A percentile compares a stretch with the other conserved stretches of the same genome.
Conservation (phyloP, 2,888 invertebrate genomes). For the Lepidocyrtoides sp. region DNA sequence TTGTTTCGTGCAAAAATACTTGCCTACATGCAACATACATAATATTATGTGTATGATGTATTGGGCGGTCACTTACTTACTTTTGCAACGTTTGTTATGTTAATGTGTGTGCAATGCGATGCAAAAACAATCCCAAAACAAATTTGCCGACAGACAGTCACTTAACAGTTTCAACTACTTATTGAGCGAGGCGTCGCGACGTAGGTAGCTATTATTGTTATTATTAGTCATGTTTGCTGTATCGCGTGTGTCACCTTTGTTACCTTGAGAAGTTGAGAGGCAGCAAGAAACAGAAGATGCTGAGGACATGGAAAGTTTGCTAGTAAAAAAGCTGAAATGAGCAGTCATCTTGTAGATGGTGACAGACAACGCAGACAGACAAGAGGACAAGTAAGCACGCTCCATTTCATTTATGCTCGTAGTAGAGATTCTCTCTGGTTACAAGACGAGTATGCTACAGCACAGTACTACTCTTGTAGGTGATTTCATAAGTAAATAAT, state of each 20-base stretch:
- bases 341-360: too few species aligned
- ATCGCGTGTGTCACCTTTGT: slow-evolving; percentile 49
- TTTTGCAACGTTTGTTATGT: slow-evolving; percentile 28
- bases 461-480: neutral
- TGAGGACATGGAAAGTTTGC: slow-evolving; percentile 56
- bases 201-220: slow-evolving; percentile 51
- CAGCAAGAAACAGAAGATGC: slow-evolving; percentile 7
- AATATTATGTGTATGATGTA: too few species aligned
- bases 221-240: neutral
- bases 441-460: too few species aligned
- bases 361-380: neutral
- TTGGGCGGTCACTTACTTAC: slow-evolving; percentile 53
- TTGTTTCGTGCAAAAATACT: neutral
- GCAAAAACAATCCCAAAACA: slow-evolving; percentile 40
- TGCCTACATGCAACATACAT: neutral
- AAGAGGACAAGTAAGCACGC: slow-evolving; percentile 20
- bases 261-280: neutral
- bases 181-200: neutral
- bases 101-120: slow-evolving; percentile 29
- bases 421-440: neutral
- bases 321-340: neutral
- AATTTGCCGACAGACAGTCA: slow-evolving; percentile 58
- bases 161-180: neutral
- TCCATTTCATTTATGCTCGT: neutral
- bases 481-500: slow-evolving; percentile 60